These are phyloP conservation scores for Pluvialis apricaria DNA, from an alignment of 2,113 vertebrate genomes.

Conservation along the genomic window DNA sequence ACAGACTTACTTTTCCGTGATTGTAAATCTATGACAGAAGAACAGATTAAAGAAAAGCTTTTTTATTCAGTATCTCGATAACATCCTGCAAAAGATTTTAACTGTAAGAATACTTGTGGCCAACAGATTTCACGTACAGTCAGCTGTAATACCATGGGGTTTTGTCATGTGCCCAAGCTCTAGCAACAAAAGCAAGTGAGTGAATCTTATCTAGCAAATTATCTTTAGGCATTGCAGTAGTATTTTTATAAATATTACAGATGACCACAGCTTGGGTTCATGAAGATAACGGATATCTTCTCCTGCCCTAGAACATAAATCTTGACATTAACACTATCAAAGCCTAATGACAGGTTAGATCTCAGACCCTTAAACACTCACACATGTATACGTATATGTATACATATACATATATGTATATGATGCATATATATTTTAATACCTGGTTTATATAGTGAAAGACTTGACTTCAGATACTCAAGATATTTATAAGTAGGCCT, in stretches of 20 bases:
- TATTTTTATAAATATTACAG: not conserved
- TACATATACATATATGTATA: not conserved
- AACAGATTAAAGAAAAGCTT: not conserved
- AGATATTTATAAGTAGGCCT: not conserved
- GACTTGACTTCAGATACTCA: not conserved
- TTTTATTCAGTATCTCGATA: not conserved
- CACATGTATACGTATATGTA: no score
- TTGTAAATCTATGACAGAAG: not conserved
- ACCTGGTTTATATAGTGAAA: fast-evolving
- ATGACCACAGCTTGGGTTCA: not conserved
- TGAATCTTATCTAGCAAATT: not conserved
- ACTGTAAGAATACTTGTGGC: not conserved
- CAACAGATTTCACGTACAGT: not conserved
- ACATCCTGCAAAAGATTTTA: not conserved
- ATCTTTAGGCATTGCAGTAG: not conserved
- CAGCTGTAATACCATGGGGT: not conserved
- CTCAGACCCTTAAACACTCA: not conserved
- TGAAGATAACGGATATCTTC: not conserved
- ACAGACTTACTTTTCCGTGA: not conserved
- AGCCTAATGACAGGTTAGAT: not conserved
- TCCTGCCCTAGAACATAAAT: not conserved
- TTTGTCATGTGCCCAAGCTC: not conserved
- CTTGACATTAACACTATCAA: not conserved
- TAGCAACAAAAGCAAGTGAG: not conserved
- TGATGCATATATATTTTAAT: not conserved